Evolutionary conservation across 2,797 vertebrate genomes (phyloP), one percentile per base, ranked within the genome.

Genomic region (Sebastes nivosus): DNA sequence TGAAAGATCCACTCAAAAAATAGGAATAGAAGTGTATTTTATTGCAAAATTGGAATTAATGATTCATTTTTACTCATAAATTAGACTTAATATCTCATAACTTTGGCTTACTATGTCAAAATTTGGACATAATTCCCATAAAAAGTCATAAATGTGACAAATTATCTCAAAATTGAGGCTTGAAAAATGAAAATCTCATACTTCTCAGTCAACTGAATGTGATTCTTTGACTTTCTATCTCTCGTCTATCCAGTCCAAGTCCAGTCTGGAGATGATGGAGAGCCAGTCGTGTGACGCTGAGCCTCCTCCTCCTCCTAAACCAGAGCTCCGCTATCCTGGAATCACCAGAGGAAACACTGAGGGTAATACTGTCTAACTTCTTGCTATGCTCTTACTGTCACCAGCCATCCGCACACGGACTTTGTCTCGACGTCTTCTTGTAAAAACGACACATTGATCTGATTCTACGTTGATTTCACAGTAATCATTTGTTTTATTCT

Each of bases 221-320:
- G 13, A 38, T 38, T 38, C 36, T 38, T 38, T 38, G 36, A 42
- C 20, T 20, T 60, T 25, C 2, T 24, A 0, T 75, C 20, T 65
- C 6, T 74, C 10, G 29, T 63, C 68, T 57, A 74, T 77, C 46
- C 86, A 99, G 98, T 99, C 98, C 29, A 98, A 98, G 88, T 97
- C 97, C 91, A 99, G 97, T 95, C 94, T 99, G 91, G 98, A 99
- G 93, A 96, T 98, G 94, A 99, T 98, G 65, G 98, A 99, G 95
- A 99, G 97, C 93, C 98, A 99, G 90, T 99, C 98, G 13, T 97
- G 97, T 59, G 98, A 99, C 0, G 97, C 97, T 0, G 98, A 99
- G 73, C 97, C 98, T 0, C 98, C 98, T 4, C 98, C 98, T 38
- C 98, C 98, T 22, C 98, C 98, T 29, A 99, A 99, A 94, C 98